A percentile compares a stretch with the other conserved stretches of the same genome.
phyloP scores from a whole-genome alignment of 2,113 vertebrate genomes.

The Xiphophorus hellerii region DNA sequence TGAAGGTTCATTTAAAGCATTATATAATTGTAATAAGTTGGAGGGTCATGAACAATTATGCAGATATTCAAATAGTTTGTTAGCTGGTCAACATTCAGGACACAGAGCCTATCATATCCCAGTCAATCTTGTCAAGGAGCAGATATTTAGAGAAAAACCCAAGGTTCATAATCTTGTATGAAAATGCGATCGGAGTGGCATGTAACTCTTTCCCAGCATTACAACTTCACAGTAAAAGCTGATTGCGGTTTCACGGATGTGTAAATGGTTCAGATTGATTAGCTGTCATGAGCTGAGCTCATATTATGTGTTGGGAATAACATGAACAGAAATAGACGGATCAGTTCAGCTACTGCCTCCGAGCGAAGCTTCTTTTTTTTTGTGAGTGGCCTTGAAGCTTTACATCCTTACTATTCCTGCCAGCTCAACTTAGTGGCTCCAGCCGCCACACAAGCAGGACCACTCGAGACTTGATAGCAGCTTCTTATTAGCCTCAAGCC shows the following conservation, averaged over 20 bases:
- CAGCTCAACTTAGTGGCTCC: conserved; percentile 52
- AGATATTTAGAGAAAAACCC: conserved; percentile 8
- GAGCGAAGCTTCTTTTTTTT: conserved; percentile 12
- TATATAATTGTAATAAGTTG: conserved; percentile 2
- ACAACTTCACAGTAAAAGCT: conserved; percentile 24
- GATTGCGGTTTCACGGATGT: conserved; percentile 20
- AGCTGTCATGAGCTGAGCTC: conserved; percentile 34
- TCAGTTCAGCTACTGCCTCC: conserved; percentile 9
- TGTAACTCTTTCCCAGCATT: not conserved
- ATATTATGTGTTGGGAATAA: conserved; percentile 27
- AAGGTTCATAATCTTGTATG: conserved; percentile 8
- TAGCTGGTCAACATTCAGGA: not conserved
- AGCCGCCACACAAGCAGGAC: conserved; percentile 30
- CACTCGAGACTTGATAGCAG: conserved; percentile 26
- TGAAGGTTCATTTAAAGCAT: conserved; percentile 5
- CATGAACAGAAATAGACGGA: not conserved
- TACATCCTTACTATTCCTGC: conserved; percentile 51
- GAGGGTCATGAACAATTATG: not conserved
- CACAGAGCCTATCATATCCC: not conserved
- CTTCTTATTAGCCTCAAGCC: conserved; percentile 57
- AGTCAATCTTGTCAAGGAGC: conserved; percentile 7
- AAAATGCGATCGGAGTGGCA: conserved; percentile 8
- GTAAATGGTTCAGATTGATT: conserved; percentile 51
- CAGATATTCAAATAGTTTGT: not conserved
- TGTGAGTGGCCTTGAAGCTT: conserved; percentile 24